These are phyloP conservation scores for Scalopus aquaticus DNA, from an alignment of 2,113 vertebrate species.

Conservation along the genomic window DNA sequence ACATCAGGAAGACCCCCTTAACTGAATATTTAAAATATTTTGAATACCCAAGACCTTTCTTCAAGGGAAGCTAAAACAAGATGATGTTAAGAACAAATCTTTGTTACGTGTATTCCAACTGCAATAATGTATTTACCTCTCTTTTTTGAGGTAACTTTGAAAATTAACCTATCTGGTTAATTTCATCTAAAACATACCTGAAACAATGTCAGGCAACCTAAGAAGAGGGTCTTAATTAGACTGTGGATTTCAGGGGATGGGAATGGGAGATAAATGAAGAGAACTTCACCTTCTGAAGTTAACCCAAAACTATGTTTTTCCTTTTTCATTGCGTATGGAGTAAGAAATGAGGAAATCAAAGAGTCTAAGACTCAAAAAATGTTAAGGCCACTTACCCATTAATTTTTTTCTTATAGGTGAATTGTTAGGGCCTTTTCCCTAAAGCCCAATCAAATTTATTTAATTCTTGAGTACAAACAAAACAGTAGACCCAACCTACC, in stretches of 20 bases:
- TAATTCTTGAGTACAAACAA: conserved; percentile 14
- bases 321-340: neutral
- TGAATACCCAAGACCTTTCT: conserved; percentile 26
- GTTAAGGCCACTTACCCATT: neutral
- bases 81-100: neutral
- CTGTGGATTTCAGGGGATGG: neutral
- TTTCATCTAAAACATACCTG: conserved; percentile 24
- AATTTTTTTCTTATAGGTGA: neutral
- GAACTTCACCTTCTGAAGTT: neutral
- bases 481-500: neutral
- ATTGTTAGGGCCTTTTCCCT: neutral
- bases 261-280: neutral
- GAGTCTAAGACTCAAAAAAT: neutral
- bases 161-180: conserved; percentile 4
- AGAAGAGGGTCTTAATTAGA: neutral
- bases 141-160: neutral
- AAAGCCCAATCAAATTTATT: conserved; percentile 32
- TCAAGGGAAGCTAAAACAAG: conserved; percentile 33
- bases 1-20: too few species aligned
- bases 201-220: neutral
- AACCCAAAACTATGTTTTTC: neutral
- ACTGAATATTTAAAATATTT: conserved; percentile 24
- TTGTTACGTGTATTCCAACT: neutral
- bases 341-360: neutral
- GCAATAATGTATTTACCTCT: conserved; percentile 20